Percentiles rank a stretch among this genome's conserved stretches.
These are phyloP conservation scores for Gortyna flavago DNA, from an alignment of 2,888 invertebrate species.

Conservation along the genomic window DNA sequence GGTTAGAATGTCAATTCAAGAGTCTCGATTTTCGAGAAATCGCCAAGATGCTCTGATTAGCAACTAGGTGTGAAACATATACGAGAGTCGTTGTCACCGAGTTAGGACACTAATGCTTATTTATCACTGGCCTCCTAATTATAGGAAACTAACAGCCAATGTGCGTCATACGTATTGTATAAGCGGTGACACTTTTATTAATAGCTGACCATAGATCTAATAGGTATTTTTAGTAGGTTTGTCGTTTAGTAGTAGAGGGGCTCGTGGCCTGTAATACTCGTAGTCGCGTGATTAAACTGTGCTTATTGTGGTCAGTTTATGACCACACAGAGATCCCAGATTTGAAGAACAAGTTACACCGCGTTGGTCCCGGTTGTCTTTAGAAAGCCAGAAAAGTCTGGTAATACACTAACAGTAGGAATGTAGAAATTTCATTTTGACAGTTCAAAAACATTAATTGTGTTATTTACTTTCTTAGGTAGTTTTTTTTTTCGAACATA, in stretches of 20 bases:
- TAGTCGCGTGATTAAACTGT: background rate
- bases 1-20: slow-evolving; percentile 22
- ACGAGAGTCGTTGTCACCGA: slow-evolving; percentile 38
- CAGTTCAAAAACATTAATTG: background rate
- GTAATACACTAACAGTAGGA: background rate
- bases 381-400: background rate
- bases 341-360: background rate
- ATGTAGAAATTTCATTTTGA: background rate
- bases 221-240: slow-evolving; percentile 28
- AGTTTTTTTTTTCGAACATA: background rate
- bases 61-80: slow-evolving; percentile 45
- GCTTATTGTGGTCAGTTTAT: background rate
- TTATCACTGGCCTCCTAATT: slow-evolving; percentile 57
- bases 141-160: slow-evolving; percentile 44
- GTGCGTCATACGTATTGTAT: slow-evolving; percentile 55
- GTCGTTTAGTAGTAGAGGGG: slow-evolving; percentile 9
- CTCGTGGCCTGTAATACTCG: too few species aligned
- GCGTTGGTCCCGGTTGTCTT: background rate
- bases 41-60: slow-evolving; percentile 48
- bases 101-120: slow-evolving; percentile 59
- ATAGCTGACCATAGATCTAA: slow-evolving; percentile 32
- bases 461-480: background rate
- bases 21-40: slow-evolving; percentile 5
- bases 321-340: background rate
- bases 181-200: slow-evolving; percentile 47